Conservation (phyloP, 2,113 vertebrate species). For the Onychostoma macrolepis region DNA sequence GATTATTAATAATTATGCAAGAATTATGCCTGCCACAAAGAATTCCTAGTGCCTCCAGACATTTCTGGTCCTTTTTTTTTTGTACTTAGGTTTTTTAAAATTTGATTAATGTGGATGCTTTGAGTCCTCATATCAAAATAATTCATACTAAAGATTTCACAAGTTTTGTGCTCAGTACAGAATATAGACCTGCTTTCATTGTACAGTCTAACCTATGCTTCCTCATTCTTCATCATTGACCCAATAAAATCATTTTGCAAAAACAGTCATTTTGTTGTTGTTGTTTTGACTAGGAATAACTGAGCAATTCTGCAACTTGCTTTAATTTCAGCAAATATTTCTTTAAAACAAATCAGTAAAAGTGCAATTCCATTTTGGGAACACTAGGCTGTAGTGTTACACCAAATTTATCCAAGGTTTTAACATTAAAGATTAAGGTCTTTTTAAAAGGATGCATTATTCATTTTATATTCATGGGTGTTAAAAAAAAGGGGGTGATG, state of each 20-base stretch:
- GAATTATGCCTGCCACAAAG: slow-evolving; percentile 1
- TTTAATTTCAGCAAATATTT: neutral
- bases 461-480: neutral
- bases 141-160: slow-evolving; percentile 36
- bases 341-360: rapidly evolving
- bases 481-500: neutral
- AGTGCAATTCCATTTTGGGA: neutral
- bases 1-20: slow-evolving; percentile 13
- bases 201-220: slow-evolving; percentile 69
- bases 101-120: slow-evolving; percentile 40
- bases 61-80: slow-evolving; percentile 18
- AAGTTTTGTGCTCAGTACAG: neutral
- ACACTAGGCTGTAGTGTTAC: slow-evolving; percentile 10
- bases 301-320: neutral
- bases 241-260: slow-evolving; percentile 62
- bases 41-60: slow-evolving; percentile 36
- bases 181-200: slow-evolving; percentile 53
- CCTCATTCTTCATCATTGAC: slow-evolving; percentile 61
- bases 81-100: slow-evolving; percentile 14
- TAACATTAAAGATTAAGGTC: neutral
- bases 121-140: slow-evolving; percentile 30
- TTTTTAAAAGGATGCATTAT: too few species aligned
- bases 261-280: neutral
- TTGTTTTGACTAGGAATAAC: neutral
- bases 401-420: neutral